These are phyloP conservation scores for Zeugodacus cucurbitae DNA, from an alignment of 1,140 invertebrate genomes.

Conservation along the genomic window DNA sequence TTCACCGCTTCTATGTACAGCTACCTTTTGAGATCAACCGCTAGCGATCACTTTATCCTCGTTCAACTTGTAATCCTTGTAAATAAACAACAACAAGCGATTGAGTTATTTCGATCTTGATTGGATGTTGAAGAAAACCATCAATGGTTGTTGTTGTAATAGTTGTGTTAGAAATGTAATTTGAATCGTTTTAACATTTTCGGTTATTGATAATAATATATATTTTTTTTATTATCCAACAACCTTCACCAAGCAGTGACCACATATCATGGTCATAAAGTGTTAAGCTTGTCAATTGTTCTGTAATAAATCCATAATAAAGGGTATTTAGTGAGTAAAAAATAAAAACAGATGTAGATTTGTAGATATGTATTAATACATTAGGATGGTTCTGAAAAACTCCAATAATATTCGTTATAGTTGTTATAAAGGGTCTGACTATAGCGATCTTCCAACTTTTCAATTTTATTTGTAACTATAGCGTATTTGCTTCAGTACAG, in stretches of 20 bases:
- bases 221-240: neutral
- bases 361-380: neutral
- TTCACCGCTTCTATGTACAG: neutral
- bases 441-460: too few relatives aligned
- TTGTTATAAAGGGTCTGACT: too few relatives aligned
- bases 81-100: neutral
- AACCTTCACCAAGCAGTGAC: neutral
- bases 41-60: neutral
- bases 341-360: too few relatives aligned
- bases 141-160: neutral
- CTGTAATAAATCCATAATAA: neutral
- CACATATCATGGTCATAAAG: neutral
- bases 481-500: too few relatives aligned
- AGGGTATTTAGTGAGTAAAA: neutral
- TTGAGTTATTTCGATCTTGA: conserved; percentile 10
- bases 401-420: too few relatives aligned
- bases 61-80: conserved; percentile 26
- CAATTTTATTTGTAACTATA: too few relatives aligned
- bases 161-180: neutral
- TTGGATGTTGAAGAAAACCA: neutral
- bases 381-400: too few relatives aligned
- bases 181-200: neutral
- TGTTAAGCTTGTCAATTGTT: neutral
- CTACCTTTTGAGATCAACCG: neutral
- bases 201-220: neutral